A percentile compares a stretch with the other conserved stretches of the same genome.
phyloP scores from a whole-genome alignment of 2,888 invertebrate genomes.

The Drosophila birchii region DNA sequence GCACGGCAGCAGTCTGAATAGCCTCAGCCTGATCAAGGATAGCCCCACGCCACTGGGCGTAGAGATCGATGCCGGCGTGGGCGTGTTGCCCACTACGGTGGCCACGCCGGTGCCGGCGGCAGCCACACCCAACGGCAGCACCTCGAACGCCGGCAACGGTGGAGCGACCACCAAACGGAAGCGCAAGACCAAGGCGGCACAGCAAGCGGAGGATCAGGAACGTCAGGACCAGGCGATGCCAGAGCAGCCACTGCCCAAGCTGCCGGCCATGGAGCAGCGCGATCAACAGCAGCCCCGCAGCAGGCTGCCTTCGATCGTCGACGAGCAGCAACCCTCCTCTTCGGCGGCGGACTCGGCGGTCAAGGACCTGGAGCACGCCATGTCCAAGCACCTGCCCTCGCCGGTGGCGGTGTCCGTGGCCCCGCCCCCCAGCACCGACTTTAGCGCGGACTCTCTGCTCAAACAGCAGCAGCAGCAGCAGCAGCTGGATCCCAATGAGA shows the following conservation, averaged over 20 bases:
- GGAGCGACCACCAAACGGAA: slow-evolving; percentile 85
- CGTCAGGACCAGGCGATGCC: slow-evolving; percentile 38
- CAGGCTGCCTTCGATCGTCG: slow-evolving; percentile 83
- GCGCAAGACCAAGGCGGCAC: slow-evolving; percentile 86
- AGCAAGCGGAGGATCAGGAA: slow-evolving; percentile 83
- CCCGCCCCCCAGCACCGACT: slow-evolving; percentile 91
- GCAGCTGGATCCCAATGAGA: slow-evolving; percentile 88
- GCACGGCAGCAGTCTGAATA: slow-evolving; percentile 71
- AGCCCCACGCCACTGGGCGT: slow-evolving; percentile 71
- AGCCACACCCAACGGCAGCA: slow-evolving; percentile 47
- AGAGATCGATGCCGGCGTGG: slow-evolving; percentile 67
- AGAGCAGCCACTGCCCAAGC: slow-evolving; percentile 71
- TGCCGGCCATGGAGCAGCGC: slow-evolving; percentile 83
- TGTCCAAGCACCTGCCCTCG: slow-evolving; percentile 96
- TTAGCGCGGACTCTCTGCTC: slow-evolving; percentile 93
- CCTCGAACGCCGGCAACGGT: slow-evolving; percentile 22
- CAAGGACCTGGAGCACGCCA: slow-evolving; percentile 97
- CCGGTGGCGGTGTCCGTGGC: slow-evolving; percentile 85
- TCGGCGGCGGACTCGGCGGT: slow-evolving; percentile 82
- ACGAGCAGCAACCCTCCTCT: slow-evolving; percentile 77
- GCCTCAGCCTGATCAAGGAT: slow-evolving; percentile 81
- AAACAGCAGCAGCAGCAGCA: slow-evolving; percentile 91
- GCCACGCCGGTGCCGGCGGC: slow-evolving; percentile 62
- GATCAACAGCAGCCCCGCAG: slow-evolving; percentile 79
- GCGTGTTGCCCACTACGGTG: slow-evolving; percentile 71